These are phyloP conservation scores for Aphaenogaster rudis DNA, from an alignment of 1,140 invertebrate genomes.

Conservation along the genomic window DNA sequence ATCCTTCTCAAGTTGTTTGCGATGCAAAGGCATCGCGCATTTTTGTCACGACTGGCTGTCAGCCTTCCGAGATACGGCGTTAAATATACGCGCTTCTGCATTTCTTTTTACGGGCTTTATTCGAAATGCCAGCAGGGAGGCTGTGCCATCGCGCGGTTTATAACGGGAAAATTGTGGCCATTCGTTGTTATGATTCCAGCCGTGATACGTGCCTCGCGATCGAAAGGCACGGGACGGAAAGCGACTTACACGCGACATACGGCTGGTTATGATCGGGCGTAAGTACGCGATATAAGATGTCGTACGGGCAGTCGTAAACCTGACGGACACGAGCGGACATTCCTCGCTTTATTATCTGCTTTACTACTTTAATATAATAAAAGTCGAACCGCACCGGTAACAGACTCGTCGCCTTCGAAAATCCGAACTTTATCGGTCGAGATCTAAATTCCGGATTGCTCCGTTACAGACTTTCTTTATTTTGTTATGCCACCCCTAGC, in stretches of 20 bases:
- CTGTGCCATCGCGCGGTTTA: slow-evolving; percentile 37
- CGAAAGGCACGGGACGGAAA: slow-evolving; percentile 25
- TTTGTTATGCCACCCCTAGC: slow-evolving; percentile 10
- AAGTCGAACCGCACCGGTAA: slow-evolving; percentile 70
- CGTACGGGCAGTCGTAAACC: slow-evolving; percentile 76
- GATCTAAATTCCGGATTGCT: slow-evolving; percentile 51
- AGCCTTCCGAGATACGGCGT: slow-evolving; percentile 1
- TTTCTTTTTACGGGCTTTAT: slow-evolving; percentile 58
- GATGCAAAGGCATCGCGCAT: not conserved
- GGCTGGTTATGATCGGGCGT: slow-evolving; percentile 78
- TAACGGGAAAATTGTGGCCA: slow-evolving; percentile 32
- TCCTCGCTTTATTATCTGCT: slow-evolving; percentile 79
- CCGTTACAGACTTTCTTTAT: slow-evolving; percentile 24
- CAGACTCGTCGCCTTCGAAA: slow-evolving; percentile 72
- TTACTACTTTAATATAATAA: slow-evolving; percentile 81
- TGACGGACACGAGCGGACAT: slow-evolving; percentile 68
- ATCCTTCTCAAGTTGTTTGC: slow-evolving; percentile 1
- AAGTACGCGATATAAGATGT: slow-evolving; percentile 79
- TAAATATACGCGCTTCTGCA: slow-evolving; percentile 50
- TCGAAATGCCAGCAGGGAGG: not conserved
- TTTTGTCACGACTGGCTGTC: slow-evolving; percentile 39
- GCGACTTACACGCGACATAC: slow-evolving; percentile 39
- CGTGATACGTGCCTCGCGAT: slow-evolving; percentile 50
- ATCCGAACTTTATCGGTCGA: slow-evolving; percentile 68
- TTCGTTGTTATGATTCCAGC: slow-evolving; percentile 29